A percentile compares a stretch with the other conserved stretches of the same genome.
Conservation (phyloP, 2,888 invertebrate genomes). For the Clistopyga incitator region DNA sequence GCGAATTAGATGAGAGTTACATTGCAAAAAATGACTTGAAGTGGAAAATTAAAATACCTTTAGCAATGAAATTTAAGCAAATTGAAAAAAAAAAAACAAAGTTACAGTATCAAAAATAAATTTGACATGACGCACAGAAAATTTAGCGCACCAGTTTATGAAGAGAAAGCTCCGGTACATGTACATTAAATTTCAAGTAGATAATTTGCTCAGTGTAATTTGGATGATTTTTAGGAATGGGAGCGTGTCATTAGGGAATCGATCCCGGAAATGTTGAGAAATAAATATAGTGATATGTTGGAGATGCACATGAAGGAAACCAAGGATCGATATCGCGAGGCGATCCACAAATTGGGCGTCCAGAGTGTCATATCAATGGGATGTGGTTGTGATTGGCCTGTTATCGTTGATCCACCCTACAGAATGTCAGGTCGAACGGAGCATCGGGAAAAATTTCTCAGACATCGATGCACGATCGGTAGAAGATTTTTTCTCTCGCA, state of each 20-base stretch:
- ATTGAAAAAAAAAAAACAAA: no score
- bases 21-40: no score
- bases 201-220: no score
- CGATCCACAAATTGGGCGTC: constrained; percentile 86
- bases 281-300: constrained; percentile 86
- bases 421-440: constrained; percentile 88
- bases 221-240: constrained; percentile 77
- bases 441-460: constrained; percentile 87
- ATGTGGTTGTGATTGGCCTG: constrained; percentile 85
- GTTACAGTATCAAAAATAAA: no score
- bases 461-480: constrained; percentile 86
- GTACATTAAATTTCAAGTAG: no score
- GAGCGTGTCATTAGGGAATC: constrained; percentile 87
- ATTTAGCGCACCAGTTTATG: no score
- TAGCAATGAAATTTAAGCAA: no score
- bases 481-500: constrained; percentile 87
- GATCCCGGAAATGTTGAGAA: constrained; percentile 86
- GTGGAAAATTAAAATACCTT: no score
- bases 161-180: no score
- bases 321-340: constrained; percentile 76
- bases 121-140: no score
- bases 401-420: constrained; percentile 85
- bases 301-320: constrained; percentile 86
- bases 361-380: constrained; percentile 87
- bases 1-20: no score